These are phyloP conservation scores for Carcina quercana DNA, from an alignment of 2,888 invertebrate species.

Conservation along the genomic window DNA sequence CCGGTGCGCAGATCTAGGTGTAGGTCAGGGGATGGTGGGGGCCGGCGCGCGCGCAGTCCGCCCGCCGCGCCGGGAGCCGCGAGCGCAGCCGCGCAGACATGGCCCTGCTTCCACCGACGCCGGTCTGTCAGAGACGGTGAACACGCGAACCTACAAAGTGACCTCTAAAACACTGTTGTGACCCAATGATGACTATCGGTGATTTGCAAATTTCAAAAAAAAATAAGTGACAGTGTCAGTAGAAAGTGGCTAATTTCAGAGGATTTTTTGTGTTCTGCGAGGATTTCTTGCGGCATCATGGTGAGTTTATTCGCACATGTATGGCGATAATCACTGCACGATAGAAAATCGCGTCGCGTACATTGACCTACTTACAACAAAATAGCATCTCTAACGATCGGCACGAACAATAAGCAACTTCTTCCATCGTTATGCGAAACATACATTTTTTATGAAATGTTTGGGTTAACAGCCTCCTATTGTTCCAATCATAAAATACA, in stretches of 20 bases:
- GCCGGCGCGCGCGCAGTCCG: slow-evolving; percentile 42
- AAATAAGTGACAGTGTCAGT: slow-evolving; percentile 47
- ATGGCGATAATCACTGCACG: slow-evolving; percentile 13
- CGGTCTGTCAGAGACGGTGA: slow-evolving; percentile 30
- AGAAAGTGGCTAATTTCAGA: slow-evolving; percentile 45
- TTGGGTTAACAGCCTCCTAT: background rate
- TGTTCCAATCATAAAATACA: background rate
- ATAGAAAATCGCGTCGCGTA: slow-evolving; percentile 41
- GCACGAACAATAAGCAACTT: slow-evolving; percentile 28
- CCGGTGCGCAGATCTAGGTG: slow-evolving; percentile 50
- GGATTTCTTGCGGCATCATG: slow-evolving; percentile 39
- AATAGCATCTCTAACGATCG: slow-evolving; percentile 28
- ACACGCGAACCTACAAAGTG: no score
- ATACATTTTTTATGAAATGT: slow-evolving; percentile 9
- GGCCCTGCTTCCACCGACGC: slow-evolving; percentile 36
- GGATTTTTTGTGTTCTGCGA: slow-evolving; percentile 35
- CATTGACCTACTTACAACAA: slow-evolving; percentile 44
- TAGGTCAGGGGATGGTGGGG: slow-evolving; percentile 62
- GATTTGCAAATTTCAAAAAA: slow-evolving; percentile 24
- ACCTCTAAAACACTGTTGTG: slow-evolving; percentile 44
- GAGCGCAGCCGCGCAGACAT: slow-evolving; percentile 52
- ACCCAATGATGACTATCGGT: slow-evolving; percentile 51
- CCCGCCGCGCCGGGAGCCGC: slow-evolving; percentile 43
- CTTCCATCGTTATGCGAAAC: slow-evolving; percentile 15
- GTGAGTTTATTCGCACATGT: slow-evolving; percentile 32